phyloP scores from a whole-genome alignment of 2,113 vertebrate genomes.

The Pterocles orientalis region DNA sequence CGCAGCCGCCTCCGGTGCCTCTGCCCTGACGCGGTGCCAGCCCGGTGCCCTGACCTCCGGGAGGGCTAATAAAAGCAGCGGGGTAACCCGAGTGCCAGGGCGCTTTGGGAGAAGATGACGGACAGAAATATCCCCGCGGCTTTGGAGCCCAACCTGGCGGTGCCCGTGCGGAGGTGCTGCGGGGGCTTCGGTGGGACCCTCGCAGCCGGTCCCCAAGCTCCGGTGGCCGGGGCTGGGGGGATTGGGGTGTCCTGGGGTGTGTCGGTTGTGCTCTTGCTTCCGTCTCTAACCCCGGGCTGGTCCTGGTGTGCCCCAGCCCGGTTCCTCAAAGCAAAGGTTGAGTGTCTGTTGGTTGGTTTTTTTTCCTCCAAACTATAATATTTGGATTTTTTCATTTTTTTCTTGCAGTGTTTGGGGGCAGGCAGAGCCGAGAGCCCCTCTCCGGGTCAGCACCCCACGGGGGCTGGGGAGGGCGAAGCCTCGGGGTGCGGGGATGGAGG shows the following conservation, averaged over 20 bases:
- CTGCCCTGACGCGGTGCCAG: neutral
- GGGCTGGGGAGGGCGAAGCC: rapidly evolving
- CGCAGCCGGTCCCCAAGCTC: rapidly evolving
- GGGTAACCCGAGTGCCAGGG: neutral
- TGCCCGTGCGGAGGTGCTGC: rapidly evolving
- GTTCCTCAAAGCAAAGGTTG: rapidly evolving
- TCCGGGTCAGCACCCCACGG: rapidly evolving
- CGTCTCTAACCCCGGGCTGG: no score
- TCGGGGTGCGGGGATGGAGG: neutral
- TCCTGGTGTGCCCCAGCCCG: rapidly evolving
- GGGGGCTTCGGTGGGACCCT: neutral
- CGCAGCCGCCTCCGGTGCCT: rapidly evolving
- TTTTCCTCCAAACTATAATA: rapidly evolving
- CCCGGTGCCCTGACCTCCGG: neutral
- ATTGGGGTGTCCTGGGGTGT: rapidly evolving
- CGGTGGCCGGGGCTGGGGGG: rapidly evolving
- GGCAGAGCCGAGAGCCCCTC: neutral
- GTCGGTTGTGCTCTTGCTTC: neutral
- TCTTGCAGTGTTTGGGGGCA: neutral
- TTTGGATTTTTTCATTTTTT: no score
- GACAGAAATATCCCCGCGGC: neutral
- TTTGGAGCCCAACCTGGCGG: rapidly evolving
- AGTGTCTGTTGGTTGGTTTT: rapidly evolving
- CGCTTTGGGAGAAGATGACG: neutral
- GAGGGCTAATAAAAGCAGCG: slow-evolving; percentile 7